Conservation (phyloP, 1,140 invertebrate species). For the Oryctes rhinoceros region DNA sequence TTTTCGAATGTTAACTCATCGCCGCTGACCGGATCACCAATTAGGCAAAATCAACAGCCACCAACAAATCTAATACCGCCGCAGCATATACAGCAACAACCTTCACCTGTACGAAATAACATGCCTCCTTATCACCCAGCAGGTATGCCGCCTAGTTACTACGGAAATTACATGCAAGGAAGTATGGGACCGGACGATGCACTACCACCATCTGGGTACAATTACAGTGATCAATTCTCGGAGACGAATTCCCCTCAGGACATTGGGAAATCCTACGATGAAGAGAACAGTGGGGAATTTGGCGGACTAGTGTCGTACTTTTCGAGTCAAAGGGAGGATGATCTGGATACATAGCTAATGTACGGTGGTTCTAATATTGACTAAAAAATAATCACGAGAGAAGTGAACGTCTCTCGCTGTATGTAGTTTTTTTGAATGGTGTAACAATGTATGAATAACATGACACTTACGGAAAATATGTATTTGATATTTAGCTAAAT, state of each 20-base stretch:
- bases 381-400: conserved; percentile 6
- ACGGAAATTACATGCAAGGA: conserved; percentile 39
- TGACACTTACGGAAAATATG: conserved; percentile 9
- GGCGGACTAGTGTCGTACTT: conserved; percentile 89
- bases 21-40: background rate
- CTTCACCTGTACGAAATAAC: conserved; percentile 38
- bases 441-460: conserved; percentile 4
- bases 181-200: conserved; percentile 7
- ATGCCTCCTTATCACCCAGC: conserved; percentile 48
- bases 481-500: background rate
- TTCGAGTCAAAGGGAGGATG: conserved; percentile 83
- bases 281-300: conserved; percentile 75
- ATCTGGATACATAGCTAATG: conserved; percentile 60
- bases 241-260: conserved; percentile 38
- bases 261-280: conserved; percentile 60
- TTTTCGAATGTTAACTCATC: conserved; percentile 48
- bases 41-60: conserved; percentile 39
- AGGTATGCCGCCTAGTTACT: conserved; percentile 46
- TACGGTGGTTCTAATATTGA: conserved; percentile 38
- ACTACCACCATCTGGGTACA: conserved; percentile 47
- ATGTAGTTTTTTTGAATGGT: conserved; percentile 15
- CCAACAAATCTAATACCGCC: conserved; percentile 25
- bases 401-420: background rate
- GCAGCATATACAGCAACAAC: conserved; percentile 46
- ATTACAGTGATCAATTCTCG: conserved; percentile 36